phyloP scores from a whole-genome alignment of 2,797 vertebrate species.

The Morelia viridis region DNA sequence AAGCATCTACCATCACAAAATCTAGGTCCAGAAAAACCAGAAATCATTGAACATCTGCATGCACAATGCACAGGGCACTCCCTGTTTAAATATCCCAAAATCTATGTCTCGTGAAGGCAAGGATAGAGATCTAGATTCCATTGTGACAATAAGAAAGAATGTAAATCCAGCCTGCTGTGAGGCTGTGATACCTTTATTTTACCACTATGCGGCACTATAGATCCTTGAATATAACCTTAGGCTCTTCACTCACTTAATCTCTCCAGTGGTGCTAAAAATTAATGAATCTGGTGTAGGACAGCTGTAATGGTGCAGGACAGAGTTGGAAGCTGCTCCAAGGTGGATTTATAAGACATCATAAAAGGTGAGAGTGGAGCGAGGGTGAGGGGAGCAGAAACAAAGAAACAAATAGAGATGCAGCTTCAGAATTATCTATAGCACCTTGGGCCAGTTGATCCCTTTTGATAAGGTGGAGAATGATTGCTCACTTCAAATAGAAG shows the following conservation, averaged over 20 bases:
- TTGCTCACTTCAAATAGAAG: conserved; percentile 35
- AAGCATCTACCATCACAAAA: background rate
- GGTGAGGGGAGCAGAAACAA: background rate
- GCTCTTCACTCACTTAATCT: background rate
- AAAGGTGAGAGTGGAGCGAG: conserved; percentile 28
- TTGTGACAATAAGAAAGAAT: background rate
- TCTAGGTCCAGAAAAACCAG: background rate
- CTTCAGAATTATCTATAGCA: conserved; percentile 39
- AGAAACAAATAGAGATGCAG: conserved; percentile 53
- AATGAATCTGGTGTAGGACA: conserved; percentile 57
- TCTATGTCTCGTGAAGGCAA: background rate
- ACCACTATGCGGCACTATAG: conserved; percentile 53
- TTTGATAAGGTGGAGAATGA: conserved; percentile 34
- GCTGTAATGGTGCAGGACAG: conserved; percentile 35
- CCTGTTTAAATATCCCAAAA: background rate
- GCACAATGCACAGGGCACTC: background rate
- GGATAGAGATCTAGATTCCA: background rate
- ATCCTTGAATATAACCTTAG: background rate
- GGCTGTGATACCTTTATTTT: background rate
- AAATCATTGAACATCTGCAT: background rate
- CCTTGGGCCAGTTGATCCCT: conserved; percentile 40
- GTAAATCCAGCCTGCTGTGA: background rate
- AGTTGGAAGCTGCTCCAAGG: conserved; percentile 50
- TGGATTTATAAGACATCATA: conserved; percentile 52
- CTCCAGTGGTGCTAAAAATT: conserved; percentile 49